Base-by-base conservation (phyloP, 2,888 invertebrate species). In the Adineta ricciae region DNA sequence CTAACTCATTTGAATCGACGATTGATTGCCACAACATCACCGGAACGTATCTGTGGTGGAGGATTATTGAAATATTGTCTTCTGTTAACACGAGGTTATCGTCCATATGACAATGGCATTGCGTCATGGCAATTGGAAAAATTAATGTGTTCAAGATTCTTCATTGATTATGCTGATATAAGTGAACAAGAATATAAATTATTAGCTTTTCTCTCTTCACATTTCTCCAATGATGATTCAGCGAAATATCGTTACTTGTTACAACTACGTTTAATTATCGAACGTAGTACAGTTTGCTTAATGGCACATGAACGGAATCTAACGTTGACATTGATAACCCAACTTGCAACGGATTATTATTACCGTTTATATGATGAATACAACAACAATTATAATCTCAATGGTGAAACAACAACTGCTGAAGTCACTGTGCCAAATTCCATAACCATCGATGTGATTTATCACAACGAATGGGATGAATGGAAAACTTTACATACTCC, bases 111-210 rank as follows among this genome's bases (percentile, higher is more conserved):
- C 36, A 95, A 95, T 89, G 88, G 78, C 7, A 64, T 64, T 19
- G 36, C 84, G 52, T 91, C 97, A 89, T 95, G 96, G 91, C 94
- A 94, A 86, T 93, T 98, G 89, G 97, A 99, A 92, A 94, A 96
- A 87, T 99, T 99, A 93, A 99, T 99, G 99, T 99, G 98, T 93
- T 98, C 98, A 88, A 93, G 99, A 89, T 99, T 99, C 93, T 99
- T 99, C 93, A 99, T 99, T 90, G 99, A 99, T 92, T 99, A 99
- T 92, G 95, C 96, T 78, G 98, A 98, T 92, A 94, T 97, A 86
- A 93, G 93, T 87, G 96, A 96, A 90, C 99, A 99, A 91, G 94
- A 95, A 88, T 93, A 94, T 88, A 99, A 99, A 91, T 93, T 99
- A 89, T 96, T 96, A 91, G 95, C 95, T 88, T 99, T 99, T 92